Base-by-base conservation (phyloP, 2,888 invertebrate species). In the Mystacides longicornis region DNA sequence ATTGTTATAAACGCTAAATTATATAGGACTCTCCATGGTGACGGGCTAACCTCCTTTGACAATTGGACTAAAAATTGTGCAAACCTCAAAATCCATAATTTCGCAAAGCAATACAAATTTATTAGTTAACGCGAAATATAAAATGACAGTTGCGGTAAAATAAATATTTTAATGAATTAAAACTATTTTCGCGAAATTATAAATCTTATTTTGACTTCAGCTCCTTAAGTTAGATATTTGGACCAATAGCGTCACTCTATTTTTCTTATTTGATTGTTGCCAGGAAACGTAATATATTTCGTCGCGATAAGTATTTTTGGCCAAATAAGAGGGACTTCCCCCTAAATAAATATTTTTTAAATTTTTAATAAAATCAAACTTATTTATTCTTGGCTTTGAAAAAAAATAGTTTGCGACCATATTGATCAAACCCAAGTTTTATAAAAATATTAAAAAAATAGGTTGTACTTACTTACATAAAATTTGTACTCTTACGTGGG, bases 11-110 rank as follows among this genome's bases (percentile, higher is more conserved):
- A 57, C 48, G 54, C 68, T 63, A 63, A 71, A 68, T 68, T 68
- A 69, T n/a, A n/a, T 74, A 72, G 73, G 75, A 73, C 75, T 75
- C 74, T 76, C 75, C 75, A 75, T 76, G 74, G 75, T 75, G 77
- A 77, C 74, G 72, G 70, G 64, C 54, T 59, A 59, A 59, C 56
- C 59, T 59, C 59, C 54, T 54, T 54, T 54, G 54, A 49, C 54
- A 54, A 37, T 42, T 42, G 16, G 23, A n/a, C 22, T 23, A 22
- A 3, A 23, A 9, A 48, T 22, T 48, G 21, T 23, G 27, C n/a
- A 21, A 21, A 46, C 11, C 11, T 46, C 20, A 7, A 21, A 7
- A 27, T 27, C 11, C 5, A 27, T 27, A 27, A 27, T 7, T 27
- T 7, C 11, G 7, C 27, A 27, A 7, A 7, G 5, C 5, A 27